Percentiles rank a stretch among this genome's conserved stretches.
Evolutionary conservation across 2,888 invertebrate species (phyloP).

Genomic region (Rhopalosiphum nymphaeae): DNA sequence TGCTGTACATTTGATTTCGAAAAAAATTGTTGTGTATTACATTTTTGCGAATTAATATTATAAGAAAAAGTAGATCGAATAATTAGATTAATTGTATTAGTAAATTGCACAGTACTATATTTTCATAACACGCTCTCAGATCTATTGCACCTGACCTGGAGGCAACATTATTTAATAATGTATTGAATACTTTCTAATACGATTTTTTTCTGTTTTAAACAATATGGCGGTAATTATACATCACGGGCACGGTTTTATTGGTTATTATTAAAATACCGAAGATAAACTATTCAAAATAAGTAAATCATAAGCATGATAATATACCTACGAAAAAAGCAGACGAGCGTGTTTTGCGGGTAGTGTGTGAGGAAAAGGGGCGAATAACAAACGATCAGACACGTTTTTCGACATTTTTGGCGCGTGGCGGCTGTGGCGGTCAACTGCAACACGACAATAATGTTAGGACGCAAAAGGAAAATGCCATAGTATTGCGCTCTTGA

Average conservation of each 20-base stretch:
- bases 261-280: not conserved
- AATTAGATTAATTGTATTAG: not conserved
- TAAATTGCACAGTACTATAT: not conserved
- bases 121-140: not conserved
- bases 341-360: not conserved
- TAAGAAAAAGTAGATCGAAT: not conserved
- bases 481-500: not conserved
- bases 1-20: not conserved
- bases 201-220: no score
- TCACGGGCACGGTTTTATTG: not conserved
- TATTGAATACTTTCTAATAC: no score
- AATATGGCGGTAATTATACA: not conserved
- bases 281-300: not conserved
- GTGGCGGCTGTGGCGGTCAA: not conserved
- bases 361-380: not conserved
- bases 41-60: not conserved
- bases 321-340: not conserved
- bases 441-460: not conserved
- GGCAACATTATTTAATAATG: not conserved
- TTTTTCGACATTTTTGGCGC: conserved; percentile 38
- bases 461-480: not conserved
- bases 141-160: not conserved
- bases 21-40: not conserved
- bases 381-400: conserved; percentile 14
- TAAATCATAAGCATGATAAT: not conserved